Conservation (phyloP, 2,113 vertebrate genomes). For the human (Homo sapiens) region DNA sequence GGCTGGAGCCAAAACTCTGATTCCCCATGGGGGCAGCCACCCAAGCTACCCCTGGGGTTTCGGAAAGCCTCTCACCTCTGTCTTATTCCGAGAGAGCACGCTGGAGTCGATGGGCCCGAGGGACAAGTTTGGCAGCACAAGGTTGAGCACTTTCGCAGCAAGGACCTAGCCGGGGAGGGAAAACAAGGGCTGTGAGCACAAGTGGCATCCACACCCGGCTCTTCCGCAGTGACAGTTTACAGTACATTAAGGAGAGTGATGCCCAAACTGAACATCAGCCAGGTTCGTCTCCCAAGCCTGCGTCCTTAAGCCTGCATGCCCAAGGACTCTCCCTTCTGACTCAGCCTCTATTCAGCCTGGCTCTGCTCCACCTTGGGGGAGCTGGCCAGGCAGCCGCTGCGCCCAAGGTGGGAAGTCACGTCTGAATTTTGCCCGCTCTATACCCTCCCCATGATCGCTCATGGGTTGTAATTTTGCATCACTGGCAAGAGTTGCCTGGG, state of each 20-base stretch:
- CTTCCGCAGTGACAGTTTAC: not conserved
- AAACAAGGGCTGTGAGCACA: constrained; percentile 20
- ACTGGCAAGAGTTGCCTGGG: constrained; percentile 40
- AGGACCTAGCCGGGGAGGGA: constrained; percentile 87
- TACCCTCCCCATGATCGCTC: not conserved
- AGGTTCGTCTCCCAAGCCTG: not conserved
- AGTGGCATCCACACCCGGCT: not conserved
- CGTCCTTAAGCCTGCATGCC: not conserved
- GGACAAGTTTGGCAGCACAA: constrained; percentile 90
- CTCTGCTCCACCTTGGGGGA: not conserved
- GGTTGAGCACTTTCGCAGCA: constrained; percentile 91
- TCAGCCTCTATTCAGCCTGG: not conserved
- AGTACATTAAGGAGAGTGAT: constrained; percentile 31
- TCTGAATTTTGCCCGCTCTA: not conserved
- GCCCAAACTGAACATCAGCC: not conserved
- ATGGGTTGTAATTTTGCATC: not conserved
- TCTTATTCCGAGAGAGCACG: constrained; percentile 90
- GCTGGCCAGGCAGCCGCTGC: rapidly evolving
- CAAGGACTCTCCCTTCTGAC: not conserved
- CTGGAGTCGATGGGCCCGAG: constrained; percentile 92
- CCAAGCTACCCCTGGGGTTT: not conserved
- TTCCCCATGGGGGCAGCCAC: not conserved
- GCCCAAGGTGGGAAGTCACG: rapidly evolving
- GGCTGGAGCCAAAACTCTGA: rapidly evolving
- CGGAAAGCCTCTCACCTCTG: constrained; percentile 87